Evolutionary conservation across 1,140 invertebrate species (phyloP), one percentile per base, ranked within the genome.

Genomic region (Drosophila arawakana): DNA sequence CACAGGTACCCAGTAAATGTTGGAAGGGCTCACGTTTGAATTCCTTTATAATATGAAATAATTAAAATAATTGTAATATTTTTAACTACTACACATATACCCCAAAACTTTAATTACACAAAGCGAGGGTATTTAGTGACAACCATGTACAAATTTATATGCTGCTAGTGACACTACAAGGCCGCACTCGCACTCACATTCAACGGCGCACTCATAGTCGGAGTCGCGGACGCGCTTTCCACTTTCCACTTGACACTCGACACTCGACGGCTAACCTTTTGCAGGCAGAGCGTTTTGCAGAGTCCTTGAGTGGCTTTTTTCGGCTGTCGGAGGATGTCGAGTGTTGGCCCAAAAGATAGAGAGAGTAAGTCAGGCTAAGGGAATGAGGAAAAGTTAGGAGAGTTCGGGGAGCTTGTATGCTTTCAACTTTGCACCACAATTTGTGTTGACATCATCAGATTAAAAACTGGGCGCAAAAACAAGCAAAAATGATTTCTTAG

Each of bases 401-500:
- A 8, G 7, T 30, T 30, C 2, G 11, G 30, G 41, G 18, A 18
- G 34, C 8, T 35, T 3, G 35, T 39, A 35, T 41, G 61, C 80
- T 67, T 52, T 71, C 60, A 34, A 75, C 76, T 72, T 65, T 71
- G 80, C 69, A 69, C 84, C 84, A 84, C 84, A 88, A 88, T 89
- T 88, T 88, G 84, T 89, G 84, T 88, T 88, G 84, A 89, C 84
- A 88, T 88, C 84, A 88, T 89, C 84, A 88, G 84, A 88, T 88
- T 88, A 88, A 88, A 88, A 88, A 88, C 83, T 83, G 81, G 73
- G 75, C 71, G 75, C 68, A 58, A 84, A 86, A 85, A 82, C 83
- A 86, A 85, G 83, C 79, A 69, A 71, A 86, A 88, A 86, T 88
- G 66, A 88, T 86, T 88, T 80, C 73, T 82, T 76, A 73, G 81